These are phyloP conservation scores for Connochaetes taurinus DNA, from an alignment of 2,113 vertebrate genomes.

Conservation along the genomic window DNA sequence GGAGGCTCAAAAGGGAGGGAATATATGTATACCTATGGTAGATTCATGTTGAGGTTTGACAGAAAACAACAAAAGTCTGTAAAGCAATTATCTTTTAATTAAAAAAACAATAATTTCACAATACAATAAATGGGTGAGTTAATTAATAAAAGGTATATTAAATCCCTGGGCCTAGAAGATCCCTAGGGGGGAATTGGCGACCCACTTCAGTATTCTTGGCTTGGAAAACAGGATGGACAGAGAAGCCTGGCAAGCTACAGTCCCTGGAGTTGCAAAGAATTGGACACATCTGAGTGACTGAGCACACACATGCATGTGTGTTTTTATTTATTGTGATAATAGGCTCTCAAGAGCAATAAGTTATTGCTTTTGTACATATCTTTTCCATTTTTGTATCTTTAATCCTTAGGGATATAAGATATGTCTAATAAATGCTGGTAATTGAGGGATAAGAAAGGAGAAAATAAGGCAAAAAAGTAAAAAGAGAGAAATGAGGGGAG, in stretches of 20 bases:
- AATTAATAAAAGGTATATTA: not conserved
- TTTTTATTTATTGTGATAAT: not conserved
- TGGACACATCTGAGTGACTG: no score
- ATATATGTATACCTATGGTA: no score
- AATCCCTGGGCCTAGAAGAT: no score
- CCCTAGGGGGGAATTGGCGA: no score
- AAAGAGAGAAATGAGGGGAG: not conserved
- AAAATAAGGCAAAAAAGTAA: not conserved
- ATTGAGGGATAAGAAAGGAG: not conserved
- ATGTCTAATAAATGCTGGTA: not conserved
- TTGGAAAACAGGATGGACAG: no score
- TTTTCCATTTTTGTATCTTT: not conserved
- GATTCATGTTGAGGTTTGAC: no score
- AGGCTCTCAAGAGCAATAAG: not conserved
- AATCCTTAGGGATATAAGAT: not conserved
- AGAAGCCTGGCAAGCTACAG: no score
- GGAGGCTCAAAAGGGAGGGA: no score
- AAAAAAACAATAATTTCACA: not conserved
- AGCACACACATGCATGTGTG: not conserved
- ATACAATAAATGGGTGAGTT: not conserved
- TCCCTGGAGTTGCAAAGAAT: no score
- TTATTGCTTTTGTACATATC: not conserved
- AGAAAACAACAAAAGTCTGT: no score
- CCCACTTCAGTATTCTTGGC: no score
- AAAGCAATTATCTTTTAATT: no score